Base-by-base conservation (phyloP, 2,113 vertebrate genomes). In the Anhinga anhinga region DNA sequence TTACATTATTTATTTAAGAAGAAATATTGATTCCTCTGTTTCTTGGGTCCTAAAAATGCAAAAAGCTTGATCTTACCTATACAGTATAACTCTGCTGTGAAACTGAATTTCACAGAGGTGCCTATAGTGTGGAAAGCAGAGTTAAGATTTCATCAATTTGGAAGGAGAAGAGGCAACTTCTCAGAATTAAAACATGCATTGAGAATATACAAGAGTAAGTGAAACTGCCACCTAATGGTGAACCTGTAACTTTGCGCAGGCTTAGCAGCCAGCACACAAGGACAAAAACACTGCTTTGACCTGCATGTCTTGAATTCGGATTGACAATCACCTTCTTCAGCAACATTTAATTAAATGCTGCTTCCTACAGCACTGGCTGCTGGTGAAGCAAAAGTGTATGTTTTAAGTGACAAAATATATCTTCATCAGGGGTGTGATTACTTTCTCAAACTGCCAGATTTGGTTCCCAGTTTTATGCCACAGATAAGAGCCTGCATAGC, bases 321-420 rank as follows among this genome's bases (percentile, higher is more conserved):
- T 15, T 88, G 82, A 90, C 79, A 67, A 71, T 50, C 65, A 71
- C 25, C 52, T 80, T 88, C 83, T 83, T 77, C 88, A 82, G 65
- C 59, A 92, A 71, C 63, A 78, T 82, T 82, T 88, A 92, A 86
- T 91, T 88, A 89, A 58, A 81, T 32, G 30, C 30, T 84, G 63
- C 80, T 82, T 93, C 40, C 18, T 71, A 59, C 44, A 90, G 40
- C 52, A 63, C 44, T 56, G 32, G 47, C 47, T 88, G 44, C 77
- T 56, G 47, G 52, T 67, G 45, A 91, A 79, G 86, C 34, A 73
- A 38, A 83, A 40, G 16, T 38, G 13, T 45, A 13, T 63, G 69
- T 80, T 95, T 94, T 90, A 95, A 87, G 38, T 86, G 95, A 86
- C 74, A 96, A 95, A 84, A 96, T 45, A 7, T 10, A 85, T 91